Percentiles rank a stretch among this genome's conserved stretches.
These are phyloP conservation scores for Percina caprodes DNA, from an alignment of 2,113 vertebrate species.

Conservation along the genomic window DNA sequence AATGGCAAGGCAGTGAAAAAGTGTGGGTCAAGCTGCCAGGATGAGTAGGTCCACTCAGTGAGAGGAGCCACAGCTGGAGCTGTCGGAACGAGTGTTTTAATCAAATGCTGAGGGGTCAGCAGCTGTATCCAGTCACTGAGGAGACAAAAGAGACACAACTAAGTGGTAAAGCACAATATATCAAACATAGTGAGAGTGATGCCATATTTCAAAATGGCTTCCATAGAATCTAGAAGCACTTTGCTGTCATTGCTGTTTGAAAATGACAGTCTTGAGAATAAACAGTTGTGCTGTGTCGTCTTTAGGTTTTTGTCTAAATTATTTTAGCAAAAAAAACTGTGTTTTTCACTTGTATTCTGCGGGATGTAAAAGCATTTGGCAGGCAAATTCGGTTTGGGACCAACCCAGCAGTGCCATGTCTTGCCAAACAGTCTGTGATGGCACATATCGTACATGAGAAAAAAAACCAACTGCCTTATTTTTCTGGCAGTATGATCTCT, in stretches of 20 bases:
- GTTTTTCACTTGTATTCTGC: conserved; percentile 2
- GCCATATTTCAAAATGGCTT: conserved; percentile 4
- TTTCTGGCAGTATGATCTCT: conserved; percentile 25
- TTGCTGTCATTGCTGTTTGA: background rate
- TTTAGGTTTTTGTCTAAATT: conserved; percentile 7
- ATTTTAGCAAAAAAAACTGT: conserved; percentile 8
- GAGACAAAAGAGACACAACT: conserved; percentile 1
- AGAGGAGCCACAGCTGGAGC: conserved; percentile 45
- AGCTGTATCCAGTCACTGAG: background rate
- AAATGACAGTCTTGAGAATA: background rate
- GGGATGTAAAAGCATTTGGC: conserved; percentile 39
- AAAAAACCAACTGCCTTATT: conserved; percentile 34
- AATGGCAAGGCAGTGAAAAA: background rate
- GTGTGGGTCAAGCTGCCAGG: conserved; percentile 15
- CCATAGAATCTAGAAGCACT: background rate
- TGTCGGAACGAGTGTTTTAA: conserved; percentile 48
- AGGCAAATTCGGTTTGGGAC: conserved; percentile 13
- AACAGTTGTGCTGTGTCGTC: background rate
- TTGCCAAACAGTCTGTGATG: conserved; percentile 52
- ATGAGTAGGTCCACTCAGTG: conserved; percentile 15
- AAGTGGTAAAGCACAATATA: background rate
- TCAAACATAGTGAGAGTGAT: background rate
- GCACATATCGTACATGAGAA: conserved; percentile 29
- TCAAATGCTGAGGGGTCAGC: conserved; percentile 18
- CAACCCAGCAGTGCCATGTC: conserved; percentile 18